phyloP scores from a whole-genome alignment of 2,888 invertebrate genomes.

The Mamestra brassicae region DNA sequence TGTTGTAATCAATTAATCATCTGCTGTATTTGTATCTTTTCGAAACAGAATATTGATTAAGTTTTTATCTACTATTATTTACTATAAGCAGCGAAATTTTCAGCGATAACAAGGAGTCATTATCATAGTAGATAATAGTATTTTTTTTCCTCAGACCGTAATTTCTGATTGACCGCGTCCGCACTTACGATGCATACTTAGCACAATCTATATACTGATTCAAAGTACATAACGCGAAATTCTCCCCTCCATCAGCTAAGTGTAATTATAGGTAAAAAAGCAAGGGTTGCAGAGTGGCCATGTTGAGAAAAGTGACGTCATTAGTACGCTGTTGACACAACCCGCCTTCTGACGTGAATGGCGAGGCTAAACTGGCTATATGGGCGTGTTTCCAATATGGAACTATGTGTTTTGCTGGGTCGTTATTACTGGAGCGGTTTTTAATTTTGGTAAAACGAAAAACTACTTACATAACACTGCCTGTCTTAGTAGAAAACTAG shows the following conservation, averaged over 20 bases:
- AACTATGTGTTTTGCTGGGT: conserved; percentile 58
- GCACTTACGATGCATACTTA: conserved; percentile 17
- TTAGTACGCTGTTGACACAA: conserved; percentile 85
- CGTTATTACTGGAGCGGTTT: conserved; percentile 53
- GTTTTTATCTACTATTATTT: conserved; percentile 33
- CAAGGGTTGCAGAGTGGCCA: conserved; percentile 84
- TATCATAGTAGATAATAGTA: neutral
- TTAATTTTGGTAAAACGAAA: neutral
- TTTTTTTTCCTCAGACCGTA: neutral
- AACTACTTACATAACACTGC: no score
- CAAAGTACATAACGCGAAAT: conserved; percentile 62
- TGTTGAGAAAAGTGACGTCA: conserved; percentile 88
- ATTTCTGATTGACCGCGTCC: conserved; percentile 5
- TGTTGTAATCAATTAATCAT: conserved; percentile 34
- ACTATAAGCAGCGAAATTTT: conserved; percentile 10
- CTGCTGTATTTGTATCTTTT: conserved; percentile 3
- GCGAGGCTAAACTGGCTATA: conserved; percentile 73
- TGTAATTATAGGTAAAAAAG: conserved; percentile 82
- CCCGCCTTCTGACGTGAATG: conserved; percentile 86
- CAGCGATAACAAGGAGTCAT: neutral
- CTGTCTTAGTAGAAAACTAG: neutral
- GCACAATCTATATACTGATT: conserved; percentile 57
- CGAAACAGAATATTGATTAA: conserved; percentile 11
- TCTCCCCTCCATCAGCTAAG: conserved; percentile 72
- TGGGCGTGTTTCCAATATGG: conserved; percentile 80